A percentile compares a stretch with the other conserved stretches of the same genome.
phyloP scores from a whole-genome alignment of 2,797 vertebrate species.

The Platyrinchus mystaceus region DNA sequence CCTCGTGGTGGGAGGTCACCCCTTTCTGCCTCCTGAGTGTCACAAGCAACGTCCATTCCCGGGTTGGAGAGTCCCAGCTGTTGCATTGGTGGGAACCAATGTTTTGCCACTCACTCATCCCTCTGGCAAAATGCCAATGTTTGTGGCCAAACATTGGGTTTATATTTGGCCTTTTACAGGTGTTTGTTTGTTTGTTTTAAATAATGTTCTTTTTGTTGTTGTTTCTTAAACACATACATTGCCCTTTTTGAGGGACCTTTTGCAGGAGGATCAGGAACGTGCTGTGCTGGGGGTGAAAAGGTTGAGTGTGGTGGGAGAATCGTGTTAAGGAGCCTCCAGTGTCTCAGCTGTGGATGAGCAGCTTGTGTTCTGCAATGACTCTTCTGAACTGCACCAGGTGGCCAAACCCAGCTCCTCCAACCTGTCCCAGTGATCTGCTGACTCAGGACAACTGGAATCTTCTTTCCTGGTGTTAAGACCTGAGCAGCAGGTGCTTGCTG shows the following conservation, averaged over 20 bases:
- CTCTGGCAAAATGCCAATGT: background rate
- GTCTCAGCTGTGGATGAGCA: background rate
- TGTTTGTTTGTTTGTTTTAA: background rate
- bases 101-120: rapidly evolving
- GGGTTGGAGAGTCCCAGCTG: background rate
- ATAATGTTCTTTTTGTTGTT: background rate
- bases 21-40: background rate
- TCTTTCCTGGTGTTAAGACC: constrained; percentile 2
- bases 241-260: background rate
- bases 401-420: background rate
- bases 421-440: constrained; percentile 15
- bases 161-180: background rate
- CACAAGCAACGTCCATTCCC: background rate
- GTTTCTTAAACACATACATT: background rate
- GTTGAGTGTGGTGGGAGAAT: background rate
- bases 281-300: background rate
- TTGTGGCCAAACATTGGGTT: background rate
- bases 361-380: background rate
- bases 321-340: background rate
- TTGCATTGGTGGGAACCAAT: background rate
- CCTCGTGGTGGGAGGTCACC: background rate
- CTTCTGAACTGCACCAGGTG: constrained; percentile 19
- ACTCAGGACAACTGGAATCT: constrained; percentile 18
- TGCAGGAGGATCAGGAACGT: background rate
- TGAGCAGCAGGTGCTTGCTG: background rate